Evolutionary conservation across 2,797 vertebrate genomes (phyloP).

Genomic region (Microctenopoma lineatum): DNA sequence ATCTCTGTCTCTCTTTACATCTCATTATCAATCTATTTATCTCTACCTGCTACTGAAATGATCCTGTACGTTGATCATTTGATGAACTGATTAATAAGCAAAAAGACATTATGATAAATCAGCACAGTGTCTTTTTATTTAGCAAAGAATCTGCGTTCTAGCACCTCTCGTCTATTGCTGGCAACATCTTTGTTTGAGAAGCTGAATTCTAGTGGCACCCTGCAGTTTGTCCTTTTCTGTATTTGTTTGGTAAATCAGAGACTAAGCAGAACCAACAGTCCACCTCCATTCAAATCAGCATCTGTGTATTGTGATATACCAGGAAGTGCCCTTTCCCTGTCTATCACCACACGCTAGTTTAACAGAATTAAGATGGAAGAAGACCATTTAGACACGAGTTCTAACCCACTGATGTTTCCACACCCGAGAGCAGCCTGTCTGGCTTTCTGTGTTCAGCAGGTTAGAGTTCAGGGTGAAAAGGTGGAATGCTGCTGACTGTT

Average conservation of each 20-base stretch:
- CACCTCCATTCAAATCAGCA: conserved; percentile 29
- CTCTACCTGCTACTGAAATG: too few species aligned
- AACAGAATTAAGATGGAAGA: conserved; percentile 23
- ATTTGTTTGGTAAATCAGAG: conserved; percentile 11
- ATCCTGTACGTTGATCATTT: too few species aligned
- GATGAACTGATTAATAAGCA: too few species aligned
- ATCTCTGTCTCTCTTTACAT: conserved; percentile 1
- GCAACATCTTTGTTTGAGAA: background rate
- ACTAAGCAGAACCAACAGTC: conserved; percentile 23
- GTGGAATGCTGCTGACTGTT: conserved; percentile 22
- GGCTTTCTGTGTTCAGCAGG: conserved; percentile 8
- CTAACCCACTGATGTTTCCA: background rate
- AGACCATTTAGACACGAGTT: conserved; percentile 7
- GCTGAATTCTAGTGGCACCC: background rate
- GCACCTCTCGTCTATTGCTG: background rate
- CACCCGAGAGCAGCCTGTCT: background rate
- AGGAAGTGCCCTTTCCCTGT: conserved; percentile 16
- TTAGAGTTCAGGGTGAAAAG: conserved; percentile 40
- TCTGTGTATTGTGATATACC: conserved; percentile 8
- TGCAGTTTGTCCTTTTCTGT: conserved; percentile 12
- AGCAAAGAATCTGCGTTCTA: background rate
- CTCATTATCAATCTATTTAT: background rate
- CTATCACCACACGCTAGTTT: background rate
- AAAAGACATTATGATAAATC: background rate
- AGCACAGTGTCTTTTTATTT: background rate